A percentile compares a stretch with the other conserved stretches of the same genome.
phyloP scores from a whole-genome alignment of 37 sponge, comb jelly and placozoan species.

The Haliclona indistincta region DNA sequence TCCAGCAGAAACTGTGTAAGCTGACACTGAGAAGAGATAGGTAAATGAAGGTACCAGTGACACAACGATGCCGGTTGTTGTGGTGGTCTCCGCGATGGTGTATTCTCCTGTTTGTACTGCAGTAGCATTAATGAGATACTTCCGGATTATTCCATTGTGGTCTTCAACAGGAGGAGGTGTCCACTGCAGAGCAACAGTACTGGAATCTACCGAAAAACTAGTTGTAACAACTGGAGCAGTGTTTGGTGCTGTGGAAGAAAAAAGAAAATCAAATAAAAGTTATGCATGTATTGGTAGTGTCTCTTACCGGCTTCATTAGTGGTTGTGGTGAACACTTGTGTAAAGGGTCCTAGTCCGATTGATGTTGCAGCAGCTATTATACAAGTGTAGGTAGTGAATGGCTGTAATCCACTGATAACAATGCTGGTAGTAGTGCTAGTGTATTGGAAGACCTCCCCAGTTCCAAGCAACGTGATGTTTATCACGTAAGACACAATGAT shows the following conservation, averaged over 20 bases:
- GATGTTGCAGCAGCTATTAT: constrained; percentile 33
- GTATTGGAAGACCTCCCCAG: neutral
- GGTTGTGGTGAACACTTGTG: neutral
- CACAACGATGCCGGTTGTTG: neutral
- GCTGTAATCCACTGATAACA: neutral
- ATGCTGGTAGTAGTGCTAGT: constrained; percentile 7
- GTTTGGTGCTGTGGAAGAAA: neutral
- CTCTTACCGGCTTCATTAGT: constrained; percentile 54
- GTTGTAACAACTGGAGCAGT: neutral
- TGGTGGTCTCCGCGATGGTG: neutral
- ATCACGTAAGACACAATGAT: neutral
- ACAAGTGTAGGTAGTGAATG: constrained; percentile 32
- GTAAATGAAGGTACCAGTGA: constrained; percentile 9
- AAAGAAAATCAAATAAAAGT: no score
- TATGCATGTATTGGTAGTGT: neutral
- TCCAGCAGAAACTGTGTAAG: constrained; percentile 25
- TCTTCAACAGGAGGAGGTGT: neutral
- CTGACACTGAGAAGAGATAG: constrained; percentile 3
- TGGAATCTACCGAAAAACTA: neutral
- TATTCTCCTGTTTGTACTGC: neutral
- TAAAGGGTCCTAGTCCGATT: constrained; percentile 36
- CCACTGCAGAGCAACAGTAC: constrained; percentile 21
- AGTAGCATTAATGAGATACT: neutral
- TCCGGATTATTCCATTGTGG: constrained; percentile 22
- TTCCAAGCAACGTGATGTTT: neutral